Evolutionary conservation across 2,888 invertebrate genomes (phyloP).

Genomic region (Diarsia brunnea): DNA sequence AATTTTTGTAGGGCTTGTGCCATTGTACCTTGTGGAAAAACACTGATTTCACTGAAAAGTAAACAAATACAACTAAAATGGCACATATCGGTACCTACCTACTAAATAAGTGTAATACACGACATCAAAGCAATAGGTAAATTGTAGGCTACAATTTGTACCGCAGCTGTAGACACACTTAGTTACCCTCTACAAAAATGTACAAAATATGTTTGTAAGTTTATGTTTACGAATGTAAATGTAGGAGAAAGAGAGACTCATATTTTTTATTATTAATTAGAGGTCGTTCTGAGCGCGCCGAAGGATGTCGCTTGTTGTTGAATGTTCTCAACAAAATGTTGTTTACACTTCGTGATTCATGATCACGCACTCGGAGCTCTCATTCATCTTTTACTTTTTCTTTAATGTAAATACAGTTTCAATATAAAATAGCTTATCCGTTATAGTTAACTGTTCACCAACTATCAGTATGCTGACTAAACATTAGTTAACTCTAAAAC

Average conservation of each 20-base stretch:
- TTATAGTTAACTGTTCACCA: constrained; percentile 31
- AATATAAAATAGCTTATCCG: constrained; percentile 18
- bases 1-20: constrained; percentile 48
- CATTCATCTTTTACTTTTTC: constrained; percentile 63
- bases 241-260: constrained; percentile 29
- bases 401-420: constrained; percentile 17
- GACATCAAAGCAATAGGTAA: constrained; percentile 2
- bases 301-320: constrained; percentile 58
- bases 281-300: constrained; percentile 43
- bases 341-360: constrained; percentile 65
- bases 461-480: constrained; percentile 37
- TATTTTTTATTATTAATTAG: constrained; percentile 44
- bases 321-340: constrained; percentile 58
- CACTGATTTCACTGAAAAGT: constrained; percentile 58
- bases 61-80: constrained; percentile 29
- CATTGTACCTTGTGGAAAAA: constrained; percentile 62
- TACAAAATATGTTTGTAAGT: constrained; percentile 22
- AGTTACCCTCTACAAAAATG: constrained; percentile 9
- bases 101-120: constrained; percentile 9
- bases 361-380: constrained; percentile 56
- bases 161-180: neutral
- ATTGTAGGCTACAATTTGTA: neutral
- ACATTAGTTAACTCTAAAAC: constrained; percentile 42
- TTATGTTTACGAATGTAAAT: constrained; percentile 37
- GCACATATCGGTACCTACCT: constrained; percentile 4